Evolutionary conservation across 1,140 invertebrate genomes (phyloP).

Genomic region (Agrilus planipennis): DNA sequence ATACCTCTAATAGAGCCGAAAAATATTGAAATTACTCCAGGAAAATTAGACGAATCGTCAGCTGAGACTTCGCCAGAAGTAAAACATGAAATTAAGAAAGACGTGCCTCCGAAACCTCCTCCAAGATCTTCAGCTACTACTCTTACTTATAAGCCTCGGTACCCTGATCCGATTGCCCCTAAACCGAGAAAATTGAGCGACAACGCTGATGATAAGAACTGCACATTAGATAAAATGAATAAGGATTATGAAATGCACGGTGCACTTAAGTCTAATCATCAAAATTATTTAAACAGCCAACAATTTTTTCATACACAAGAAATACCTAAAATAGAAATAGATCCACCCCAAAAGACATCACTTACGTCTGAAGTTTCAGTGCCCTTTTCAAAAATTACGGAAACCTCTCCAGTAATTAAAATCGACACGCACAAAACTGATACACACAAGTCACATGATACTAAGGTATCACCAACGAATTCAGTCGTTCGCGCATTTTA

Average conservation of each 20-base stretch:
- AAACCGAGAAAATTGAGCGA: conserved; percentile 3
- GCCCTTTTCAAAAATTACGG: conserved; percentile 15
- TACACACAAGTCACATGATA: too few relatives aligned
- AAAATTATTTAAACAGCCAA: too few relatives aligned
- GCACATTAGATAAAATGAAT: too few relatives aligned
- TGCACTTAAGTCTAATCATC: too few relatives aligned
- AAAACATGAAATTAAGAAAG: conserved; percentile 14
- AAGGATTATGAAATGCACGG: too few relatives aligned
- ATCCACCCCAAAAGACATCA: too few relatives aligned
- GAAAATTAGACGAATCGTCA: not conserved
- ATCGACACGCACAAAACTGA: too few relatives aligned
- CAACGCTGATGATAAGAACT: too few relatives aligned
- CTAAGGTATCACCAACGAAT: conserved; percentile 32
- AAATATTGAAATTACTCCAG: not conserved
- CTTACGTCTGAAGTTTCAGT: conserved; percentile 17
- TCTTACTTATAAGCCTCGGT: conserved; percentile 21
- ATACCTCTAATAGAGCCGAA: conserved; percentile 18
- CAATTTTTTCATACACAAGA: too few relatives aligned
- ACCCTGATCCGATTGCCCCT: conserved; percentile 21
- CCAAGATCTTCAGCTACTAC: conserved; percentile 24
- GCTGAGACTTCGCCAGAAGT: too few relatives aligned
- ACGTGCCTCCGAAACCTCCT: conserved; percentile 35
- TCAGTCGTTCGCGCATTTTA: conserved; percentile 30
- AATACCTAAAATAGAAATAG: too few relatives aligned
- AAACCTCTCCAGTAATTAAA: conserved; percentile 19